Evolutionary conservation across 1,140 invertebrate genomes (phyloP), one percentile per base, ranked within the genome.

Genomic region (Chymomyza costata): DNA sequence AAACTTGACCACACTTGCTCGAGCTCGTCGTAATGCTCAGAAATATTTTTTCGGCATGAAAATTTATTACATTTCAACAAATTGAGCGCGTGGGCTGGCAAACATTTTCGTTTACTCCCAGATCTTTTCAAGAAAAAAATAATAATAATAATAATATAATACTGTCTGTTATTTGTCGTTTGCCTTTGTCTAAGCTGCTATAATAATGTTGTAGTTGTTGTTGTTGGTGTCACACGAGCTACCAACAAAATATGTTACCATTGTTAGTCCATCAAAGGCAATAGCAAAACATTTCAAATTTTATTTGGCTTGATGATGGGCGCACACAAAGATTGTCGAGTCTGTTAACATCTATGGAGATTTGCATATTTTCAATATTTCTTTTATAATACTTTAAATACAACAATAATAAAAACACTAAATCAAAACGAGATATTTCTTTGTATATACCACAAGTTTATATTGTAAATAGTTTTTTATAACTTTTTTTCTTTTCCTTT

Each of bases 301-400:
- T 44, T 48, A 49, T 59, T 57, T 68, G 18, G 45, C 47, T 19
- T 40, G 32, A 49, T 45, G 51, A 35, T 46, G 65, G 65, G 40
- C 50, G 46, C 40, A 49, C 30, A 45, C 30, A 50, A 3, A 40
- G 19, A 39, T 51, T 40, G 48, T n/a, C 25, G 19, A 28, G 44
- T 52, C 46, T 65, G 60, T 76, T 57, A 76, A 70, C 68, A 70
- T 66, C 28, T 48, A 54, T 73, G 51, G 35, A 60, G 67, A 78
- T 78, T 78, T 78, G 73, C 73, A 78, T 78, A 80, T 78, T 73
- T 80, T 64, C 43, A 44, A 28, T n/a, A n/a, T n/a, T n/a, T n/a
- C n/a, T n/a, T n/a, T n/a, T n/a, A n/a, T n/a, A n/a, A n/a, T n/a
- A n/a, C n/a, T n/a, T n/a, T 6, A 28, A 28, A 10, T 28, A 28